Evolutionary conservation across 1,140 invertebrate species (phyloP).

Genomic region (Lasioglossum baleicum): DNA sequence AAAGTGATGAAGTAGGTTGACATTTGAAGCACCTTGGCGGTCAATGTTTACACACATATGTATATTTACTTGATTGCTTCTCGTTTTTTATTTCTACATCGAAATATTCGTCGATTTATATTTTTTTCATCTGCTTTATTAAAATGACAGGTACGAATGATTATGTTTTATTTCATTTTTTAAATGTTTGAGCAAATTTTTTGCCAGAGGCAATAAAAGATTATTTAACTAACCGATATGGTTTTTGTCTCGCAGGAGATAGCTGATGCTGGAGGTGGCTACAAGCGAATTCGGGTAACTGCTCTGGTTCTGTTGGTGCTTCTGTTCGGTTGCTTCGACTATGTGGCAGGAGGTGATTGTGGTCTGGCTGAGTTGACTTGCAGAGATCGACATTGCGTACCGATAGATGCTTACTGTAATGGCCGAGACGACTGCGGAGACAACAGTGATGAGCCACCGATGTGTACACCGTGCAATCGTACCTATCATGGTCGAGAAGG

Average conservation of each 20-base stretch:
- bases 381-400: conserved; percentile 88
- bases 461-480: conserved; percentile 92
- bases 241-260: conserved; percentile 63
- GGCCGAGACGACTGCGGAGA: conserved; percentile 90
- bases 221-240: background rate
- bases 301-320: conserved; percentile 30
- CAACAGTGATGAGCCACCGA: conserved; percentile 89
- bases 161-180: background rate
- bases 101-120: conserved; percentile 14
- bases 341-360: conserved; percentile 77
- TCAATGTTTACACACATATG: background rate
- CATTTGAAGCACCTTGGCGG: conserved; percentile 2
- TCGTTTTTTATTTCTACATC: background rate
- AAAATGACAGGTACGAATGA: too few species aligned
- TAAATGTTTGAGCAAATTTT: too few species aligned
- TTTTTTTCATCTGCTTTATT: conserved; percentile 1
- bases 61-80: background rate
- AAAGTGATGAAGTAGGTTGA: background rate
- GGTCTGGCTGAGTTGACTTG: conserved; percentile 91
- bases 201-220: too few species aligned
- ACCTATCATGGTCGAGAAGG: conserved; percentile 93
- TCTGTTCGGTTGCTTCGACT: conserved; percentile 32
- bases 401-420: conserved; percentile 92
- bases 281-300: conserved; percentile 39
- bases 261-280: conserved; percentile 73